Evolutionary conservation across 2,113 vertebrate genomes (phyloP).

Genomic region (Chaetops frenatus): DNA sequence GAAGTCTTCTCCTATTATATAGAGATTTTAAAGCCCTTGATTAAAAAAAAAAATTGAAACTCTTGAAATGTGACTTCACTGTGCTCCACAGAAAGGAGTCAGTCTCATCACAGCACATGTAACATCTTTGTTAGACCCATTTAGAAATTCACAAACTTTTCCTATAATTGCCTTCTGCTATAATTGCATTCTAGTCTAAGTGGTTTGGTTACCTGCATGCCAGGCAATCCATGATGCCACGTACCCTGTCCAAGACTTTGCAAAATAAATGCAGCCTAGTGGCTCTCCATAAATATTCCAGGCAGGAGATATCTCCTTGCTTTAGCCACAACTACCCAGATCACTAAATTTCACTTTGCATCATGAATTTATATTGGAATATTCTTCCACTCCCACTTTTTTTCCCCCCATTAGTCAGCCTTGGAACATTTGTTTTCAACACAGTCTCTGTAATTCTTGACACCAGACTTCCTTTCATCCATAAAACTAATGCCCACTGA

Average conservation of each 20-base stretch:
- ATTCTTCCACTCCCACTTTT: neutral
- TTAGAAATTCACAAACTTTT: neutral
- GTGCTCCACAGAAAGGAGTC: neutral
- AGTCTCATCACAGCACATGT: neutral
- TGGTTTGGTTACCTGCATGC: neutral
- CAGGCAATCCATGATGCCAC: neutral
- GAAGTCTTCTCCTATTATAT: constrained; percentile 28
- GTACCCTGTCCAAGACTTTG: neutral
- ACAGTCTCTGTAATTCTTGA: neutral
- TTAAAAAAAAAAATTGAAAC: neutral
- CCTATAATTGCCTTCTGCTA: neutral
- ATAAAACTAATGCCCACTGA: neutral
- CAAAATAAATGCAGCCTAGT: neutral
- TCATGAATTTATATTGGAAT: neutral
- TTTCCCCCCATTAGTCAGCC: neutral
- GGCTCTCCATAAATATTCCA: neutral
- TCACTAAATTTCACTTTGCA: neutral
- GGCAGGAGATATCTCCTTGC: neutral
- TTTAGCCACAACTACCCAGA: neutral
- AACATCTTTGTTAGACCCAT: neutral
- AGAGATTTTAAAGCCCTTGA: constrained; percentile 1
- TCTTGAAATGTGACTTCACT: neutral
- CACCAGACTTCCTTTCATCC: neutral
- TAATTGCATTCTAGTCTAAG: neutral
- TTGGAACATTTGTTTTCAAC: neutral